Base-by-base conservation (phyloP, 2,888 invertebrate species). In the Anoncus sp. region DNA sequence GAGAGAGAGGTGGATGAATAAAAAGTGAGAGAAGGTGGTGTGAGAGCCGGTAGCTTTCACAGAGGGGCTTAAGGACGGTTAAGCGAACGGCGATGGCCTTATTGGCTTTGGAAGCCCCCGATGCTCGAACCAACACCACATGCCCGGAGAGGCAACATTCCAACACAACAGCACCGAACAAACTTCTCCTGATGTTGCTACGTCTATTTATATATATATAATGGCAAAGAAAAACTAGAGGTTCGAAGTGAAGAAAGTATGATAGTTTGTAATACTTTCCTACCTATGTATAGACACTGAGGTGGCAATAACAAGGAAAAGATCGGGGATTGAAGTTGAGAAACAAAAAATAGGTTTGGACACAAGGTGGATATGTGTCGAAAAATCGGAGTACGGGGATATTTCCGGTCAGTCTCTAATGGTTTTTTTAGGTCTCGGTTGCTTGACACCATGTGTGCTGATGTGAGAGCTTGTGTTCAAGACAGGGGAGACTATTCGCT, bases 21-120 rank as follows among this genome's bases (percentile, higher is more conserved):
- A 22, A 57, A 47, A 60, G 35, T 53, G 18, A 47, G 35, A 57
- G 63, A 67, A 63, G 69, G 45, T 69, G 57, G 66, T 55, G 51
- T 53, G 22, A 49, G 66, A 70, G 65, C 57, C 47, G 45, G 55
- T 70, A 59, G 76, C 80, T 82, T 81, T 77, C 55, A 51, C 67
- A 75, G 69, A 59, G 65, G 59, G 72, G 84, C 82, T 84, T 81
- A 81, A 72, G 70, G 71, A 76, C 70, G 81, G 82, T 83, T 85
- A 82, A 87, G 83, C 82, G 81, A 82, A 80, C 74, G 77, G 77
- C 47, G 74, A 79, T 82, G 65, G 65, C 75, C 80, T 87, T 87
- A 88, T 88, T 88, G 88, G 88, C 85, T 88, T 88, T 84, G 79
- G 87, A 87, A 88, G 84, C 87, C 85, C 74, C 75, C 79, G 81